Base-by-base conservation (phyloP, 2,797 vertebrate genomes). In the Myotis daubentonii region DNA sequence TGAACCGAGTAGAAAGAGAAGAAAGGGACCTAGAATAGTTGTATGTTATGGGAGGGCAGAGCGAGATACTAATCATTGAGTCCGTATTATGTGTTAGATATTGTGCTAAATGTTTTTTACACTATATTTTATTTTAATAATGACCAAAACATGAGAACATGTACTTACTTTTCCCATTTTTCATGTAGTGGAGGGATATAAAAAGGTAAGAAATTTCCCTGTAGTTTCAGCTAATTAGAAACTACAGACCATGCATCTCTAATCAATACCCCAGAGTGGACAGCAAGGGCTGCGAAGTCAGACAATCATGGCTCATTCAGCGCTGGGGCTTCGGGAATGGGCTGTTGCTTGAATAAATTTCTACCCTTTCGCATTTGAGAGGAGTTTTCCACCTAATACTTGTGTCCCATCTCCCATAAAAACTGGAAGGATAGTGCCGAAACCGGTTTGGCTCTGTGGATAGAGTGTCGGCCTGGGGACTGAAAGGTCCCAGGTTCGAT, bases 121-220 rank as follows among this genome's bases (percentile, higher is more conserved):
- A 62, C 74, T 84, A n/a, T 75, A 33, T 71, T 87, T 92, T 80
- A 8, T 66, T 53, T 88, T 23, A 76, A 19, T 47, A 68, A 91
- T 53, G 28, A 49, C 5, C 60, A 79, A 49, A 76, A 9, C 15
- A 38, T 49, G 13, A 36, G 20, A 19, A 76, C 20, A 15, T 60
- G 16, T 75, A 91, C 65, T 83, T 68, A 57, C 8, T 47, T 68
- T 55, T 83, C 3, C 3, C n/a, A 75, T 62, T 83, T 79, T 89
- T 71, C 1, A 22, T 33, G 8, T 0, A n/a, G 19, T 47, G 5
- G 4, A 80, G 23, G 2, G 10, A 19, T 44, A 53, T 44, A 8
- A 51, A 71, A 88, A 47, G 19, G 53, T 89, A 30, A 22, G 22
- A 79, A 38, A 36, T 51, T 47, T 71, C 5, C 11, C 17, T 68